phyloP scores from a whole-genome alignment of 2,113 vertebrate genomes.

The Damaliscus lunatus region DNA sequence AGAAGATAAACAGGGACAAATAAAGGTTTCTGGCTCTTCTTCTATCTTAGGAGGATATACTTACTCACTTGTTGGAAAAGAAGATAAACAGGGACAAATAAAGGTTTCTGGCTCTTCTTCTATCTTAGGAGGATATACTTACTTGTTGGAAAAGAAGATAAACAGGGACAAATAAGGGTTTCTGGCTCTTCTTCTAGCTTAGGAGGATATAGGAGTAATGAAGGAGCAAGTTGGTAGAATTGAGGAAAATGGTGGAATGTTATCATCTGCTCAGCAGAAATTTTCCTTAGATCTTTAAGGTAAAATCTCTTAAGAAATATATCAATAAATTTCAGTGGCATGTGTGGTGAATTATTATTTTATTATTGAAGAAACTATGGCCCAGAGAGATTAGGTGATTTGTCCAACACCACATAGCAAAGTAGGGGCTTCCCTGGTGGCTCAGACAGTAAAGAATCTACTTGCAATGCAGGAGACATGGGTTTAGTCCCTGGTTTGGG shows the following conservation, averaged over 20 bases:
- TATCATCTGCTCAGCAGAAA: conserved; percentile 2
- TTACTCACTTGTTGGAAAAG: background rate
- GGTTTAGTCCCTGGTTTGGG: background rate
- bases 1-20: background rate
- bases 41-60: background rate
- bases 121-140: background rate
- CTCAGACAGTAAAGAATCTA: background rate
- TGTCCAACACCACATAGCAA: background rate
- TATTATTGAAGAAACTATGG: conserved; percentile 5
- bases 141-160: background rate
- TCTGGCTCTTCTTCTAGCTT: background rate
- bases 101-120: conserved; percentile 11
- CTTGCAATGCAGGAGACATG: background rate
- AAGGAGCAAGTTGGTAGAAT: background rate
- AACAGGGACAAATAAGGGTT: background rate
- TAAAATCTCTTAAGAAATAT: background rate
- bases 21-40: conserved; percentile 8
- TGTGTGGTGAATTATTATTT: background rate
- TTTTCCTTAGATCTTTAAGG: conserved; percentile 15
- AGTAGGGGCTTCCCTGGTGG: background rate
- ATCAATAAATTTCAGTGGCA: conserved; percentile 13
- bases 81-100: background rate
- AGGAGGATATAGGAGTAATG: background rate
- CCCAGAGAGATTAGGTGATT: background rate
- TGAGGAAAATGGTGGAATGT: background rate